These are phyloP conservation scores for Benitochromis conjunctus DNA, from an alignment of 2,113 vertebrate genomes.

Conservation along the genomic window DNA sequence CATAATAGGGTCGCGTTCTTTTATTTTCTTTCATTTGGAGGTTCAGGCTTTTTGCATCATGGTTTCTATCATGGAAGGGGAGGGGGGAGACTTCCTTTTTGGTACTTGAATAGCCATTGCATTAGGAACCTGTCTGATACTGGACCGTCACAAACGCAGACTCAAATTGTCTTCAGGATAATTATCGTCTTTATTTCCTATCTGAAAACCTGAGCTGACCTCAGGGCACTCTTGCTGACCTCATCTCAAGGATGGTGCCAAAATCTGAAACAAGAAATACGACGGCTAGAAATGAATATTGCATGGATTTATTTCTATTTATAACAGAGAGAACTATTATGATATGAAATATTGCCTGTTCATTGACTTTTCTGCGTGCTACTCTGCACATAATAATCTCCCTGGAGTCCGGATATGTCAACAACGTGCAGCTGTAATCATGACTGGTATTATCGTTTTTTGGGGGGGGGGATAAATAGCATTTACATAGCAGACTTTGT, in stretches of 20 bases:
- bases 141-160: conserved; percentile 13
- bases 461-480: conserved; percentile 5
- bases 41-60: conserved; percentile 58
- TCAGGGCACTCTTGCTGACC: conserved; percentile 46
- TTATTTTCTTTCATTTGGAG: background rate
- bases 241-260: conserved; percentile 63
- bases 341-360: conserved; percentile 63
- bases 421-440: conserved; percentile 66
- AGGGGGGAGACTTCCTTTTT: conserved; percentile 8
- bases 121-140: conserved; percentile 23
- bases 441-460: conserved; percentile 55
- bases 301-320: conserved; percentile 70
- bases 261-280: conserved; percentile 50
- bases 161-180: conserved; percentile 36
- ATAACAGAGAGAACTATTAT: conserved; percentile 59
- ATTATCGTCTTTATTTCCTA: conserved; percentile 14
- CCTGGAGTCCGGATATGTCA: conserved; percentile 53
- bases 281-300: conserved; percentile 59
- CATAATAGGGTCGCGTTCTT: conserved; percentile 47
- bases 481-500: conserved; percentile 71
- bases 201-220: conserved; percentile 39
- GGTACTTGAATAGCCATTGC: conserved; percentile 56
- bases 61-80: conserved; percentile 5
- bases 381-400: conserved; percentile 58
- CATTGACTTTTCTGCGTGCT: conserved; percentile 63